Evolutionary conservation across 1,140 invertebrate genomes (phyloP), one percentile per base, ranked within the genome.

Genomic region (Camponotus floridanus): DNA sequence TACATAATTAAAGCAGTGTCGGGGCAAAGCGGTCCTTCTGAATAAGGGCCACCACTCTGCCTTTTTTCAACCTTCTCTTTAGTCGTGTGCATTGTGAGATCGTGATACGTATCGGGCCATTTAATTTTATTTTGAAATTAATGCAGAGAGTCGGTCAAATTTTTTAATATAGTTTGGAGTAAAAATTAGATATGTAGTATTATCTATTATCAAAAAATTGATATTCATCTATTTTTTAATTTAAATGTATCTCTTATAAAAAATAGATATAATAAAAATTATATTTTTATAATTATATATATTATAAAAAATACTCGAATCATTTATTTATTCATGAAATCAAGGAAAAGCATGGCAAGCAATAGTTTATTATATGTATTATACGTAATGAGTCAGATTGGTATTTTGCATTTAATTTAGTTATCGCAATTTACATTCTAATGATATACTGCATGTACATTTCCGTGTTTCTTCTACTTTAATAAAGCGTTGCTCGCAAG

Each of bases 1-100:
- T 90, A 90, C 76, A 81, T 90, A 90, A 90, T 90, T 90, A 81
- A 90, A 65, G 76, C 79, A 65, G 21, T 33, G 76, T 86, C 26
- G 59, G 59, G 26, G 21, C 36, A 31, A 76, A 67, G 39, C 71
- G 13, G 31, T 42, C 51, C 59, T 57, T 83, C 62, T 87, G 89
- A 90, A 80, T 90, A 89, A 85, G 70, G 78, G 62, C 18, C 21
- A 31, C 33, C 21, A 45, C 5, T 2, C 51, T 33, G 51, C n/a
- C 6, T n/a, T 59, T 21, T 59, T 39, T 8, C 45, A 36, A 26
- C 45, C 26, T 45, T 61, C n/a, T 73, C 39, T 83, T 26, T 83
- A 83, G 79, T 71, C 65, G 71, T 81, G 7, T 15, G 39, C 13
- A 39, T 42, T 31, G 45, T 26, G 3, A 33, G 51, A 13, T n/a